Evolutionary conservation across 2,888 invertebrate genomes (phyloP), one percentile per base, ranked within the genome.

Genomic region (Galeopsomyia nigrocyanea): DNA sequence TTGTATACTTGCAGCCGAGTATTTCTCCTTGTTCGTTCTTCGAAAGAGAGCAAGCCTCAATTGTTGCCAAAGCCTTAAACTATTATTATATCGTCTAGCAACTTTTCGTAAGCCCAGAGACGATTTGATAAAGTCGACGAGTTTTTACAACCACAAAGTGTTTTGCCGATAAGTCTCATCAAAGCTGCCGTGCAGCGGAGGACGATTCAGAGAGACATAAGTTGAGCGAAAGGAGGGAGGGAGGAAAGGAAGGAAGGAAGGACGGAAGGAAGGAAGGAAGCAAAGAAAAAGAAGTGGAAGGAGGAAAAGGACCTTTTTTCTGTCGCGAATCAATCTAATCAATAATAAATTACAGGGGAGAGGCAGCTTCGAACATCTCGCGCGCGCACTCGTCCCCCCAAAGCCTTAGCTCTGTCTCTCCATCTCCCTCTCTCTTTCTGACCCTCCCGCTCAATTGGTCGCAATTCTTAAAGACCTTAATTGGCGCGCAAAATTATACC

Each of bases 391-490:
- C 26, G 26, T n/a, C n/a, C 67, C 82, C 83, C 82, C 79, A 80
- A 79, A 80, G 82, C 81, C 82, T 81, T 82, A 83, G 80, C 81
- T 79, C 83, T 83, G 83, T n/a, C n/a, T n/a, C n/a, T n/a, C n/a
- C n/a, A n/a, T n/a, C n/a, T n/a, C n/a, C 83, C 83, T 83, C 83
- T 82, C 82, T 81, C 79, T 53, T 46, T 80, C 82, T 83, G 85
- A 85, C 85, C 84, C 84, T 84, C 83, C 83, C 81, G 85, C 84
- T 85, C 86, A 84, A 86, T 86, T 86, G 86, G 84, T 85, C 82
- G 81, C 85, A 85, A 86, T 86, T 86, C 86, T 86, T 86, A 84
- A 86, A 86, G 86, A 86, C 86, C 86, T 86, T 86, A 86, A 86
- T 86, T 86, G 86, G 85, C 82, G 85, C 84, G 84, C 84, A 85